phyloP scores from a whole-genome alignment of 2,113 vertebrate species.

The Psilopogon haemacephalus region DNA sequence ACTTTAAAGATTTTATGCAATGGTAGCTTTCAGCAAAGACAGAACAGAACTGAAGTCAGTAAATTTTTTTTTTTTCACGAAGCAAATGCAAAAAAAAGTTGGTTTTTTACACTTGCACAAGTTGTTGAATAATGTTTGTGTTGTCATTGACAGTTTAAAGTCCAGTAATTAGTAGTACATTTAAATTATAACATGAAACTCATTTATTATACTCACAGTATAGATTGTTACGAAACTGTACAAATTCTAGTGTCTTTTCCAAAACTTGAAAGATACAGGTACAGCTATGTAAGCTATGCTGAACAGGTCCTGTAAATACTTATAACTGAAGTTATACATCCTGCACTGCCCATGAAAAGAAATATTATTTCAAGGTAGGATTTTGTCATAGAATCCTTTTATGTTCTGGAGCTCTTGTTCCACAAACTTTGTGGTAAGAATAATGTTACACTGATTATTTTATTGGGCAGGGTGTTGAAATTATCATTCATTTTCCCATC shows the following conservation, averaged over 20 bases:
- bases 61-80: background rate
- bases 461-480: background rate
- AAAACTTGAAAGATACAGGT: background rate
- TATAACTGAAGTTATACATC: background rate
- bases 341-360: background rate
- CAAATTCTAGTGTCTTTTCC: background rate
- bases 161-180: background rate
- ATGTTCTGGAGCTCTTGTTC: background rate
- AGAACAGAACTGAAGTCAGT: background rate
- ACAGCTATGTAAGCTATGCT: background rate
- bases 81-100: background rate
- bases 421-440: background rate
- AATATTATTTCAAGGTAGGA: background rate
- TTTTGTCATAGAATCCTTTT: background rate
- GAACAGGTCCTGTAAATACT: background rate
- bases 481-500: constrained; percentile 3
- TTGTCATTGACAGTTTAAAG: background rate
- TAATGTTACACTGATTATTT: background rate
- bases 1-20: background rate
- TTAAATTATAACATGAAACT: background rate
- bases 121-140: background rate
- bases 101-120: background rate
- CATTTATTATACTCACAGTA: background rate
- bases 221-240: background rate
- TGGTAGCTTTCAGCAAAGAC: background rate